phyloP scores from a whole-genome alignment of 2,113 vertebrate species.

The Grantiella picta region DNA sequence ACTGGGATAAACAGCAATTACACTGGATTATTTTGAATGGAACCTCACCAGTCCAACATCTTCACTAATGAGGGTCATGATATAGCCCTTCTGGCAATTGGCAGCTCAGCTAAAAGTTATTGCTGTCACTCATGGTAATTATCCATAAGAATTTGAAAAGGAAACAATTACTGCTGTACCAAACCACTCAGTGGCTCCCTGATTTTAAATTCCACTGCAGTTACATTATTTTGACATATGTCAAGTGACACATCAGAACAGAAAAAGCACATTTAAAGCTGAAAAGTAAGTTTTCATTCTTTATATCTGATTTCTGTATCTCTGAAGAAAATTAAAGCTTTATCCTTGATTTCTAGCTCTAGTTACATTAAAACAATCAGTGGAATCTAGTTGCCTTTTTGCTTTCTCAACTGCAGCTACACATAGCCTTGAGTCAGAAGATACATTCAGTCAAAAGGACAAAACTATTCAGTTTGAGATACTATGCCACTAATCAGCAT shows the following conservation, averaged over 20 bases:
- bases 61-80: neutral
- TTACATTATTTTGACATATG: neutral
- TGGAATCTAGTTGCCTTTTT: neutral
- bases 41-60: neutral
- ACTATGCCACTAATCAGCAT: neutral
- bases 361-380: neutral
- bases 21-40: neutral
- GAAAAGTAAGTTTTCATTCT: neutral
- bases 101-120: neutral
- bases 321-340: neutral
- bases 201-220: neutral
- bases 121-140: neutral
- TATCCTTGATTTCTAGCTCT: neutral
- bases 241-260: neutral
- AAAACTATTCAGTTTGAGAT: neutral
- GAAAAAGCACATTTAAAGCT: neutral
- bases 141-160: neutral
- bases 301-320: neutral
- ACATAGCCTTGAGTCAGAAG: neutral
- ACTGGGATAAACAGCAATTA: neutral
- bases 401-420: neutral
- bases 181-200: neutral
- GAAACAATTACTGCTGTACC: neutral
- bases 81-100: neutral
- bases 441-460: neutral